Evolutionary conservation across 2,113 vertebrate genomes (phyloP).

Genomic region (Chaenogobius annularis): DNA sequence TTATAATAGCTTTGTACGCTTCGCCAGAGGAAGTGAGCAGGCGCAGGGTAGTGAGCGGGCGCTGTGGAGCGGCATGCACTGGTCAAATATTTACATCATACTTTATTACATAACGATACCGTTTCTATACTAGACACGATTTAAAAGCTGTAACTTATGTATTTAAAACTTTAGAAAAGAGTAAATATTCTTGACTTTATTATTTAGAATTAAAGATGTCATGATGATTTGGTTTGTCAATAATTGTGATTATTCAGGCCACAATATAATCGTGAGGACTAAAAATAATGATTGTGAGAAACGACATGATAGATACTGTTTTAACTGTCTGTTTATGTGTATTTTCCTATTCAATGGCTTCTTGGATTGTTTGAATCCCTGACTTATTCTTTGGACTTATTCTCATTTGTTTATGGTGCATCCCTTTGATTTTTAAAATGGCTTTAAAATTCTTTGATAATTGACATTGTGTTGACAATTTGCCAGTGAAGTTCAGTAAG

Average conservation of each 20-base stretch:
- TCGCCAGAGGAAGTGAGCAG: neutral
- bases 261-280: no score
- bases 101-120: neutral
- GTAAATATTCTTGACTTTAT: neutral
- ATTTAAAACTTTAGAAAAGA: neutral
- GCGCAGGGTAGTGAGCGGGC: neutral
- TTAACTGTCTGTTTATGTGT: no score
- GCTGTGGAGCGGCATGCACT: neutral
- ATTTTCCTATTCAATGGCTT: no score
- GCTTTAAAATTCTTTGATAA: neutral
- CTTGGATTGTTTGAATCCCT: neutral
- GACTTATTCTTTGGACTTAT: neutral
- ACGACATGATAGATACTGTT: no score
- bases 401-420: no score
- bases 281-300: no score
- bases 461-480: neutral
- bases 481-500: neutral
- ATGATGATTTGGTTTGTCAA: no score
- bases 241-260: no score
- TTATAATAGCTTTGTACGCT: conserved; percentile 6
- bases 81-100: neutral
- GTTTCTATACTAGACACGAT: neutral
- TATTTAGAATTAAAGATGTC: neutral
- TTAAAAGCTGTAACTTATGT: neutral
- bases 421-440: neutral